These are phyloP conservation scores for Eunapius fragilis DNA, from an alignment of 37 sponge, comb jelly and placozoan genomes.

Conservation along the genomic window DNA sequence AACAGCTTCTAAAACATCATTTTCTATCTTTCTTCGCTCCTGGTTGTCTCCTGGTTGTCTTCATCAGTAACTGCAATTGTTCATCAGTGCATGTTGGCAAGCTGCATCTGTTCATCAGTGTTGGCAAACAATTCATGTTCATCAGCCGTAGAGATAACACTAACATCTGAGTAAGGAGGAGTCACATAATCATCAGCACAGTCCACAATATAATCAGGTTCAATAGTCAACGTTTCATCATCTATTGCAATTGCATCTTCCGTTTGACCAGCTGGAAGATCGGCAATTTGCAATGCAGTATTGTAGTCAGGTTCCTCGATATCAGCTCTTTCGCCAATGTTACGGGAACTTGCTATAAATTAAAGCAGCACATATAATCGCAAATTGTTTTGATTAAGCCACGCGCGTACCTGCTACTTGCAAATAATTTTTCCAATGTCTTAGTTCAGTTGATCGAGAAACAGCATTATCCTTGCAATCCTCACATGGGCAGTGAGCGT, in stretches of 20 bases:
- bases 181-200: neutral
- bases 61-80: too few species aligned
- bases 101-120: neutral
- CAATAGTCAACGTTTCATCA: neutral
- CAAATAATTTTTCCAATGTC: constrained; percentile 14
- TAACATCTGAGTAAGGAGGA: neutral
- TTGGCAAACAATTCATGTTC: neutral
- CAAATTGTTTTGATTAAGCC: neutral
- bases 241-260: neutral
- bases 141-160: neutral
- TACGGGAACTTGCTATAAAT: neutral
- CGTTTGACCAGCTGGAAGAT: neutral
- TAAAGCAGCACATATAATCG: neutral
- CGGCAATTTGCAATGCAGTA: neutral
- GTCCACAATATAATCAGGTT: neutral
- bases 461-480: constrained; percentile 24
- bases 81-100: too few species aligned
- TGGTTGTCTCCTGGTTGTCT: neutral
- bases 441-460: constrained; percentile 13
- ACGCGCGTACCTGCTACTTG: neutral
- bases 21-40: neutral
- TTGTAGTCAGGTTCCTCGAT: neutral
- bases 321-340: neutral
- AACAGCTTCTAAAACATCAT: constrained; percentile 9
- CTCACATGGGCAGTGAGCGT: constrained; percentile 26